Conservation (phyloP, 1,140 invertebrate genomes). For the Leptoteleia sp. region DNA sequence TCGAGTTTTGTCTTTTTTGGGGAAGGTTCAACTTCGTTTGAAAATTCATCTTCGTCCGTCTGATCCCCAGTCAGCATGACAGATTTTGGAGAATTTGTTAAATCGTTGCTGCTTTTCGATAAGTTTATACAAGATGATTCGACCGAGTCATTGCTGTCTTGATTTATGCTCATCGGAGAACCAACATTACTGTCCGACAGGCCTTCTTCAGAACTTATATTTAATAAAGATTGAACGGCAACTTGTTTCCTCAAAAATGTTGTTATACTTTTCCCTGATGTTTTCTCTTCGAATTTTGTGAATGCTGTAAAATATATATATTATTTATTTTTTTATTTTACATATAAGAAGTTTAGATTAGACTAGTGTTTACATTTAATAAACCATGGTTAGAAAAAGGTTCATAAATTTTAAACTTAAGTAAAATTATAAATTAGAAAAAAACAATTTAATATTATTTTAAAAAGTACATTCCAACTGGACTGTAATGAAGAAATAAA, state of each 20-base stretch:
- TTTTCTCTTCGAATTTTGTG: slow-evolving; percentile 88
- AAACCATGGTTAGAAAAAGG: too few species aligned
- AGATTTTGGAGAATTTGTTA: slow-evolving; percentile 67
- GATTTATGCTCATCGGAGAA: slow-evolving; percentile 77
- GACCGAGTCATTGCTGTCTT: slow-evolving; percentile 74
- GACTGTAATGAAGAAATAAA: too few species aligned
- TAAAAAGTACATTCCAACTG: too few species aligned
- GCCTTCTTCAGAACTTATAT: slow-evolving; percentile 76
- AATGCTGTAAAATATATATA: slow-evolving; percentile 80
- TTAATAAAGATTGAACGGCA: slow-evolving; percentile 86
- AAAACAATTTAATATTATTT: too few species aligned
- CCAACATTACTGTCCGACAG: slow-evolving; percentile 70
- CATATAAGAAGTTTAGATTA: too few species aligned
- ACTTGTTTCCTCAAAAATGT: slow-evolving; percentile 86
- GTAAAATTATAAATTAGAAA: too few species aligned
- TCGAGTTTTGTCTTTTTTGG: slow-evolving; percentile 85
- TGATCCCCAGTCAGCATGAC: slow-evolving; percentile 49
- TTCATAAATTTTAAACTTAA: too few species aligned
- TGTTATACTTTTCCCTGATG: slow-evolving; percentile 85
- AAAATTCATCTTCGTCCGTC: slow-evolving; percentile 73
- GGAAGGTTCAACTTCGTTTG: slow-evolving; percentile 86
- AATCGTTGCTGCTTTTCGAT: slow-evolving; percentile 56
- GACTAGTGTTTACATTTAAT: too few species aligned
- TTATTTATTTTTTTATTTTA: too few species aligned
- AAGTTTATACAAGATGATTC: slow-evolving; percentile 36